These are phyloP conservation scores for Ceratotherium simum DNA, from an alignment of 2,113 vertebrate species.

Conservation along the genomic window DNA sequence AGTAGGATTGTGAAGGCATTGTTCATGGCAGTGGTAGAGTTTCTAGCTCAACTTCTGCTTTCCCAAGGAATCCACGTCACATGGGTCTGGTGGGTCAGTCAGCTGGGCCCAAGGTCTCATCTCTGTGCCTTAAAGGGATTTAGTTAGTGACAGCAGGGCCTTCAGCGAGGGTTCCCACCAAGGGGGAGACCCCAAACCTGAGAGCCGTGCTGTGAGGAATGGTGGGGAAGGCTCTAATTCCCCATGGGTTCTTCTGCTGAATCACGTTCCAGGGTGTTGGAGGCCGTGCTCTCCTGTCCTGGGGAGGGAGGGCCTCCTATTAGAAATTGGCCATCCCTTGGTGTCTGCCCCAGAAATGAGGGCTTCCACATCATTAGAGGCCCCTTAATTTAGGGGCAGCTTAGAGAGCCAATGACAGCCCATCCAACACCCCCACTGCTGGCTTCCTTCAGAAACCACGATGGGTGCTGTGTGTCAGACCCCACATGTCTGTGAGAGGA, in stretches of 20 bases:
- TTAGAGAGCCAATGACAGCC: not conserved
- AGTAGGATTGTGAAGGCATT: not conserved
- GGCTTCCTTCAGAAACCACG: not conserved
- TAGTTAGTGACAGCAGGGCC: not conserved
- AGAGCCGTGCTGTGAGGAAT: not conserved
- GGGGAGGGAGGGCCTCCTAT: not conserved
- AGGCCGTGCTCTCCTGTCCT: not conserved
- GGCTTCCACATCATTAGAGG: not conserved
- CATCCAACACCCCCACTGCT: rapidly evolving
- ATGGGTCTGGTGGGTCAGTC: not conserved
- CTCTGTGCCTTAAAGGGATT: not conserved
- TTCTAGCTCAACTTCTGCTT: not conserved
- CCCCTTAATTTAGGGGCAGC: not conserved
- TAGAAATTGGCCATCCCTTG: not conserved
- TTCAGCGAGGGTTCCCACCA: not conserved
- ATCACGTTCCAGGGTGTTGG: not conserved
- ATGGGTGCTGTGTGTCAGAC: not conserved
- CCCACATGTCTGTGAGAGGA: not conserved
- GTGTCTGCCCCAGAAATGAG: not conserved
- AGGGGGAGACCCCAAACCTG: not conserved
- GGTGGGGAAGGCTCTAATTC: not conserved
- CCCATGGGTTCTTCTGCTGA: not conserved
- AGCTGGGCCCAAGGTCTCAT: not conserved
- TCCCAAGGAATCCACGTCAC: not conserved
- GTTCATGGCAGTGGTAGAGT: too few species aligned